Evolutionary conservation across 92 coral and sea anemone genomes (phyloP).

Genomic region (Pocillopora meandrina): DNA sequence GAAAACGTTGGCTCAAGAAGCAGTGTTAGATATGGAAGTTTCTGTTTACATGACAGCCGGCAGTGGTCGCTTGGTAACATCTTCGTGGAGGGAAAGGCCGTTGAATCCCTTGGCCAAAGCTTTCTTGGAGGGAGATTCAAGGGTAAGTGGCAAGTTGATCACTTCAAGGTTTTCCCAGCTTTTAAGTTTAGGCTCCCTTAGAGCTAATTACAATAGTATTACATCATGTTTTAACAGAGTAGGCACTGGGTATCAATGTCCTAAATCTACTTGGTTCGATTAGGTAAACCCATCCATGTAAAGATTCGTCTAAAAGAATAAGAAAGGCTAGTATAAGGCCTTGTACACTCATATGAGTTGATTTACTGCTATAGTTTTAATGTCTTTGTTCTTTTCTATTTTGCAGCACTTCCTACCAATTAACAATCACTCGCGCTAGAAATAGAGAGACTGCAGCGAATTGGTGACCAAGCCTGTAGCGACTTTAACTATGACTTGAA

Average conservation of each 20-base stretch:
- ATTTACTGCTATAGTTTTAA: not conserved
- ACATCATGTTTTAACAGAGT: not conserved
- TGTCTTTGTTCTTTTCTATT: not conserved
- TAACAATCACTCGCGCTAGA: not conserved
- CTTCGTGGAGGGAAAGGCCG: constrained; percentile 27
- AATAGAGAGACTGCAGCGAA: not conserved
- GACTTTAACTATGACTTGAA: not conserved
- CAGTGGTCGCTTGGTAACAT: constrained; percentile 27
- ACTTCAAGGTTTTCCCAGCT: not conserved
- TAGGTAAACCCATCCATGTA: too few species aligned
- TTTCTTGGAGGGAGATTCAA: constrained; percentile 68
- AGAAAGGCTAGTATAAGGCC: not conserved
- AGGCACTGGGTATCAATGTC: too few species aligned
- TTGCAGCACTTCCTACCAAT: constrained; percentile 38
- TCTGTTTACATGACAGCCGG: constrained; percentile 49
- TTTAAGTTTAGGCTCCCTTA: not conserved
- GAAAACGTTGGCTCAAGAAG: constrained; percentile 50
- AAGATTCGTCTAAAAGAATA: too few species aligned
- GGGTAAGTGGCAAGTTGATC: constrained; percentile 46
- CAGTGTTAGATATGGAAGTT: constrained; percentile 74
- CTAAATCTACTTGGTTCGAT: too few species aligned
- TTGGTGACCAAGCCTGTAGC: not conserved
- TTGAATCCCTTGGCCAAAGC: constrained; percentile 69
- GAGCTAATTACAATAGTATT: not conserved
- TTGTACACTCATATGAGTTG: too few species aligned